Base-by-base conservation (phyloP, 1,140 invertebrate species). In the Drosophila albomicans region DNA sequence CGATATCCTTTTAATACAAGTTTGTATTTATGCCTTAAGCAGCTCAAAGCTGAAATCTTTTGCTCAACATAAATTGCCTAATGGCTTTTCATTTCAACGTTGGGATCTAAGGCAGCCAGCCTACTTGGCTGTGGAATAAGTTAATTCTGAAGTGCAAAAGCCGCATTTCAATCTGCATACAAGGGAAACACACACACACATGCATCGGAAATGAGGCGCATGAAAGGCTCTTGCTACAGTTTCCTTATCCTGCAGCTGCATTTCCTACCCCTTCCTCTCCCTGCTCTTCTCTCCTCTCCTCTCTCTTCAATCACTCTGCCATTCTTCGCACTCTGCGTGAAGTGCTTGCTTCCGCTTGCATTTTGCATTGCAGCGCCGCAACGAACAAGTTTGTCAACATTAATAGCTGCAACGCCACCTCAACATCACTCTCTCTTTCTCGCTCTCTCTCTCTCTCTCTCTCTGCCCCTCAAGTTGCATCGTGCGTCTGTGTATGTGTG, bases 331-430 rank as follows among this genome's bases (percentile, higher is more conserved):
- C 25, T 56, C 56, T 48, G 8, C 48, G 25, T 59, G 57, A 85
- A 85, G 81, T 86, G 76, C 46, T 35, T 79, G 56, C 69, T 73
- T 82, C 77, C 84, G 80, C 72, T 67, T 80, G 76, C 84, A 80
- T 78, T 59, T 78, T 86, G 45, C 68, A 58, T 54, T 25, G 30
- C 25, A 67, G 20, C 65, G 41, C 13, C n/a, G 20, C 67, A 48
- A 72, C 32, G 70, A 64, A 38, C 35, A 45, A 81, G 62, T 64
- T 79, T 75, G 70, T 81, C 54, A 74, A 81, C 75, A 81, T 75
- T 78, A 86, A 85, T 86, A 85, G 78, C 69, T 51, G 59, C 58
- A 7, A 38, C 35, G 30, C 20, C 16, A 5, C 16, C 0, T 51
- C 6, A 35, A 2, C 25, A 13, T 4, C 11, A 43, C 62, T 48